Evolutionary conservation across 1,140 invertebrate genomes (phyloP), one percentile per base, ranked within the genome.

Genomic region (Cotesia vestalis): DNA sequence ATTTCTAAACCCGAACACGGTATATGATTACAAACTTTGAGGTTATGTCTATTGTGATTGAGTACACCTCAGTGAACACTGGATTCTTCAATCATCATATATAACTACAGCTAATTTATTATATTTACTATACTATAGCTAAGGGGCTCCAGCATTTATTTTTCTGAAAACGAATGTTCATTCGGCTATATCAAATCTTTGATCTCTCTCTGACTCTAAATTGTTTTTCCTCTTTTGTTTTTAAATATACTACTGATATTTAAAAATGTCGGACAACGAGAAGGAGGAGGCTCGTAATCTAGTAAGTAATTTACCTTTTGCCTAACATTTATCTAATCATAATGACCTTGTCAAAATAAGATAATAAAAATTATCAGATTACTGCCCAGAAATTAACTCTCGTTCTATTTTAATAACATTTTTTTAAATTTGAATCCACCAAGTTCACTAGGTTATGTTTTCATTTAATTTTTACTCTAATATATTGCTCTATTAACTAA

Each of bases 281-380:
- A 94, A 92, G 86, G 93, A 94, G 88, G 94, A 95, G 87, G 92
- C 93, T 74, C 89, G 91, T 80, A 94, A 94, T 90, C 89, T 95
- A 89, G 94, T 95, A 90, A 90, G 89, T 82, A 85, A 81, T 78
- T 83, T 78, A 78, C 75, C 75, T 74, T 81, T 78, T 83, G 78
- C 74, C 78, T 81, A 81, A 79, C 76, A 69, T 85, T 81, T 84
- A 87, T 83, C 81, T 86, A 84, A 85, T 85, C 82, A 76, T 76
- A 72, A 14, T 70, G 71, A 78, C 70, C 71, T 76, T 73, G 73
- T 72, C 46, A 52, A 27, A 27, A 20, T 55, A 6, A 17, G 51
- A 67, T 52, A 51, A 55, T 57, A 40, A 55, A 36, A 27, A 34
- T 55, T 67, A 67, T 67, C 66, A 67, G 14, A n/a, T 17, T 67